Base-by-base conservation (phyloP, 2,888 invertebrate species). In the Pachydiplax longipennis region DNA sequence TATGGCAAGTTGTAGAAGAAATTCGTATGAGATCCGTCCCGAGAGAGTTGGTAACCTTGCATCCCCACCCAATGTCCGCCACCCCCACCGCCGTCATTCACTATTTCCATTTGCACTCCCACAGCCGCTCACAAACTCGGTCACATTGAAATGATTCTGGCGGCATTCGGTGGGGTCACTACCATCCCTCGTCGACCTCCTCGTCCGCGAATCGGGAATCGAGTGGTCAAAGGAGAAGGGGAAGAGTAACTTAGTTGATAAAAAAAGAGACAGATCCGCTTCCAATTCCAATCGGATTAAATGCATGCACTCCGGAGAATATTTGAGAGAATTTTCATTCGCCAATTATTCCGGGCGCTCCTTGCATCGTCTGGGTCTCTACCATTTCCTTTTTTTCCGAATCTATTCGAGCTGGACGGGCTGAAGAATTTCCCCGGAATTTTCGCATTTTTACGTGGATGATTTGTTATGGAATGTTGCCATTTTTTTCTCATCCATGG, bases 101-200 rank as follows among this genome's bases (percentile, higher is more conserved):
- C 87, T 37, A 61, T 87, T 87, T 61, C 87, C 87, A 87, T 87
- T 87, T 87, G 87, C 87, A 61, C 61, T 87, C 65, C 58, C 35
- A 22, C 35, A 35, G 58, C 37, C 22, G 83, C 82, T 53, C 53
- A 31, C 83, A 61, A 83, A 83, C 58, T 83, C 83, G 83, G 87
- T 61, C 61, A 87, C 61, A 61, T 65, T 61, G 87, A 61, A 61
- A 61, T 87, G 61, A 61, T 87, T 61, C 15, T 18, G 22, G 87
- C 87, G 58, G 35, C 80, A 35, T 37, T 18, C 37, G 40, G 12
- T 37, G 81, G 81, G 81, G 53, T 53, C 53, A 53, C 18, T 18
- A 18, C 53, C 53, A 18, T 44, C 44, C 44, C 44, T 44, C n/a
- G n/a, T 37, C 37, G 37, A 37, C 37, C 37, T 37, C 37, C 37